phyloP scores from a whole-genome alignment of 1,140 invertebrate species.

The Melipona quadrifasciata region DNA sequence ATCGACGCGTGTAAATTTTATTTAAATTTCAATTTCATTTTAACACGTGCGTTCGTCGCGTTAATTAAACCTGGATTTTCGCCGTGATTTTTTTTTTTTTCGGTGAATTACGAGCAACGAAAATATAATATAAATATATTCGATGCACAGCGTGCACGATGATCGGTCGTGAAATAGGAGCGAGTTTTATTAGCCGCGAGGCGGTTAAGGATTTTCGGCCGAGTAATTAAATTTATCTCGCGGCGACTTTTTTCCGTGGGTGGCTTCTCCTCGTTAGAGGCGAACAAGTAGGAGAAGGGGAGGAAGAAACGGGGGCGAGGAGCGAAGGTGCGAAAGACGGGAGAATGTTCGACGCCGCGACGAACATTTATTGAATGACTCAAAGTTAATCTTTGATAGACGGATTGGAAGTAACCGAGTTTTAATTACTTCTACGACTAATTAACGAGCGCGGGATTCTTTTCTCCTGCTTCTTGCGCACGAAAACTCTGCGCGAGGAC shows the following conservation, averaged over 20 bases:
- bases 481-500: neutral
- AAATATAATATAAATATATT: neutral
- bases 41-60: too few species aligned
- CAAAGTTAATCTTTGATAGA: slow-evolving; percentile 36
- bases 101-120: neutral
- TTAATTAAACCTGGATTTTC: too few species aligned
- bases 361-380: slow-evolving; percentile 28
- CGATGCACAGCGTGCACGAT: neutral
- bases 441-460: slow-evolving; percentile 33
- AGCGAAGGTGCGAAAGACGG: neutral
- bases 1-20: too few species aligned
- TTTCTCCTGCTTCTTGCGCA: neutral
- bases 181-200: neutral
- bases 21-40: too few species aligned
- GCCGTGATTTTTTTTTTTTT: neutral
- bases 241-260: neutral
- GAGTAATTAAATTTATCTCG: slow-evolving; percentile 48
- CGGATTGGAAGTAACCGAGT: slow-evolving; percentile 13
- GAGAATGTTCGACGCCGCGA: neutral
- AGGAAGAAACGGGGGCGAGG: neutral
- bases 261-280: slow-evolving; percentile 2
- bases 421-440: slow-evolving; percentile 48
- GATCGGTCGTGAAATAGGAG: slow-evolving; percentile 1
- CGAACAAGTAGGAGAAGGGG: neutral
- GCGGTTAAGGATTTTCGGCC: slow-evolving; percentile 5